phyloP scores from a whole-genome alignment of 1,140 invertebrate species.

The Vanessa tameamea region DNA sequence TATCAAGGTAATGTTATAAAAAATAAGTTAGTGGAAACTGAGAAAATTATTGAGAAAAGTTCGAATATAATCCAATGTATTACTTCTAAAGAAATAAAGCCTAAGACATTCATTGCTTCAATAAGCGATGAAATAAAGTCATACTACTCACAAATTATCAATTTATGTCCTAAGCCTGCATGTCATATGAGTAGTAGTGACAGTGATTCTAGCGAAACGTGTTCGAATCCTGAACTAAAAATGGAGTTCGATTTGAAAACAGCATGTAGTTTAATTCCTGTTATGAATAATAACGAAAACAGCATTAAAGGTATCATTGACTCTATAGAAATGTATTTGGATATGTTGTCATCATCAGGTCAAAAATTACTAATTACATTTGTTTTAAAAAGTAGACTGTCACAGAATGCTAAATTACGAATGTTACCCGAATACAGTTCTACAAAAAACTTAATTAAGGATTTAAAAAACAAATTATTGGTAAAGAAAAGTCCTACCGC shows the following conservation, averaged over 20 bases:
- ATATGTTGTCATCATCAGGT: neutral
- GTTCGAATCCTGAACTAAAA: too few relatives aligned
- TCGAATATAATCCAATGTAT: neutral
- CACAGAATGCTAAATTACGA: neutral
- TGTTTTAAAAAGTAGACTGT: neutral
- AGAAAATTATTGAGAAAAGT: neutral
- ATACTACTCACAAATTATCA: too few relatives aligned
- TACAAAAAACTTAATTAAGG: neutral
- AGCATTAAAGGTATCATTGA: too few relatives aligned
- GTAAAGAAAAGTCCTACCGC: neutral
- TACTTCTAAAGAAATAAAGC: slow-evolving; percentile 5
- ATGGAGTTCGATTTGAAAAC: too few relatives aligned
- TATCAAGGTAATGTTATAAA: neutral
- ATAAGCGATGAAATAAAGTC: too few relatives aligned
- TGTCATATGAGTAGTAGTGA: too few relatives aligned
- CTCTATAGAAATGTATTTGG: too few relatives aligned
- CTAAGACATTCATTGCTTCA: neutral
- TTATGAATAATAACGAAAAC: too few relatives aligned
- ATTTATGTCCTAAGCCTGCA: too few relatives aligned
- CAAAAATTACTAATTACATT: neutral
- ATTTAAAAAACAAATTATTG: slow-evolving; percentile 2
- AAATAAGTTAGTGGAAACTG: slow-evolving; percentile 2
- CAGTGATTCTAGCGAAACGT: too few relatives aligned
- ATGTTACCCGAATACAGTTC: neutral
- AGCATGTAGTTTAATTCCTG: too few relatives aligned